Base-by-base conservation (phyloP, 2,888 invertebrate species). In the Plebejus anna region DNA sequence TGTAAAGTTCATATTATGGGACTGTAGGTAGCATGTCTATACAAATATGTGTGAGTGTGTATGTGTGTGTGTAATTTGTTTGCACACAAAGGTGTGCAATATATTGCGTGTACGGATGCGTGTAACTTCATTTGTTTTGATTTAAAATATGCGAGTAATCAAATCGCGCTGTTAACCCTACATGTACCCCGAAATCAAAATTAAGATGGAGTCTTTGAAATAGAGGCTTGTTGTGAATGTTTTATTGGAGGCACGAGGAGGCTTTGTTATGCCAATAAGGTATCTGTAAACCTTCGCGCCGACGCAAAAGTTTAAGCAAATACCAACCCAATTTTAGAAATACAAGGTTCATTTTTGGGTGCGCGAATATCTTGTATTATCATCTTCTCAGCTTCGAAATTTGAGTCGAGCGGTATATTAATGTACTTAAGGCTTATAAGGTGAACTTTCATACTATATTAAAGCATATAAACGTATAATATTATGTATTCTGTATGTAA, bases 171-270 rank as follows among this genome's bases (percentile, higher is more conserved):
- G 66, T 36, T 32, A 32, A 66, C 66, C 32, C 66, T 75, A 36
- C 66, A 66, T 66, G 66, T 36, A 32, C 76, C 70, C 78, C 70
- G 76, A 78, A 78, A 73, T 78, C 76, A 78, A 79, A 79, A 80
- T 80, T 79, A 80, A 80, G 77, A 79, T 78, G 75, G 77, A 76
- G 76, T 78, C 84, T 86, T 84, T 81, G 84, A 84, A 85, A 87
- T 86, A 86, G 87, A 87, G 88, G 87, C 86, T 84, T 86, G 86
- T 88, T 87, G 87, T 88, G 85, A 88, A 87, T 87, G 85, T 86
- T 87, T 84, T 88, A 89, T 89, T 88, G 88, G 87, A 84, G 86
- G 84, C 84, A 87, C 81, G 83, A 82, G 81, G 80, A 81, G 82
- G 84, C 82, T 83, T 83, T 87, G 87, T 88, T 87, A 89, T 89